A percentile compares a stretch with the other conserved stretches of the same genome.
These are phyloP conservation scores for Unio delphinus DNA, from an alignment of 2,888 invertebrate genomes.

Conservation along the genomic window DNA sequence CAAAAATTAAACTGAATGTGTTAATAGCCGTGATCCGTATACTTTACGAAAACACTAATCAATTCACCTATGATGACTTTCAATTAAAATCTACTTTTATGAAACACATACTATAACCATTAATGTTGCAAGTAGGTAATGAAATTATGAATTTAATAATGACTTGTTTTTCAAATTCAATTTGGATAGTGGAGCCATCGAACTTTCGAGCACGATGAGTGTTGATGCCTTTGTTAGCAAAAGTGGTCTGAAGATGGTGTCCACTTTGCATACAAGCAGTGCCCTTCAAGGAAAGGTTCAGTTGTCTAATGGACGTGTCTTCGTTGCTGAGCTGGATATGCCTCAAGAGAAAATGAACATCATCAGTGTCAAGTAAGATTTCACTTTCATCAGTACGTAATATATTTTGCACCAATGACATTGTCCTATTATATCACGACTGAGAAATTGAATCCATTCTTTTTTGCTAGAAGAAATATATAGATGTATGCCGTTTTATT, in stretches of 20 bases:
- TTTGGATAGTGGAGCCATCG: constrained; percentile 82
- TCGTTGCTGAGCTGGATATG: constrained; percentile 83
- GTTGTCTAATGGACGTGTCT: constrained; percentile 79
- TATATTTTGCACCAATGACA: background rate
- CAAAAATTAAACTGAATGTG: no score
- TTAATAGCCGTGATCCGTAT: no score
- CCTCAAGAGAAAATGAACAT: constrained; percentile 90
- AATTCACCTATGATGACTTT: no score
- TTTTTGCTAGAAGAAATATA: no score
- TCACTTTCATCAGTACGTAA: constrained; percentile 1
- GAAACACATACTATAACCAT: no score
- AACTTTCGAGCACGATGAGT: constrained; percentile 88
- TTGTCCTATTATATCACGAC: background rate
- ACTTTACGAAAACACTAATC: no score
- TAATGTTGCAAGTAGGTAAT: no score
- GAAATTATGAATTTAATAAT: no score
- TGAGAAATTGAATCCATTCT: background rate
- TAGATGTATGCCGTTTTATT: no score
- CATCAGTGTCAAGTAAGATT: constrained; percentile 78
- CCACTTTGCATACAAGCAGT: constrained; percentile 88
- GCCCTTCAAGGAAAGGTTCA: constrained; percentile 83
- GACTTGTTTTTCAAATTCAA: no score
- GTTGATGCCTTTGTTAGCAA: constrained; percentile 86
- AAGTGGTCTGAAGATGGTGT: constrained; percentile 86
- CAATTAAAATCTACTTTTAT: no score